phyloP scores from a whole-genome alignment of 1,140 invertebrate genomes.

The Acyrthosiphon pisum region DNA sequence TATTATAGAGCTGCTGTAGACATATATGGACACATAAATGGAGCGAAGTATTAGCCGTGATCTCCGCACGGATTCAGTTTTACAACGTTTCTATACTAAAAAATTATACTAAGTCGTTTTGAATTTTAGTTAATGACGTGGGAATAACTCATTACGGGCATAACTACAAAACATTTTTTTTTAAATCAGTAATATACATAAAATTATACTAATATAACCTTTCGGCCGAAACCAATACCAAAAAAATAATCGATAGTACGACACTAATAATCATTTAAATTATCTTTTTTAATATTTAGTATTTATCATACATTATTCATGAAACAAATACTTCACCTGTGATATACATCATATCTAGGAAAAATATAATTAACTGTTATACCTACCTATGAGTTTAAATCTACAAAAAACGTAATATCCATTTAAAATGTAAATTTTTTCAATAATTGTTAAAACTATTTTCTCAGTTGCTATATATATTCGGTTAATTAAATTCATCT shows the following conservation, averaged over 20 bases:
- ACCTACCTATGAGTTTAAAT: background rate
- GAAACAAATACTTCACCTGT: background rate
- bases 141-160: background rate
- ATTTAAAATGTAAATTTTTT: constrained; percentile 33
- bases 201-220: background rate
- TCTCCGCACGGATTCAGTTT: background rate
- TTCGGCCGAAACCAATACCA: background rate
- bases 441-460: background rate
- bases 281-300: background rate
- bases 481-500: background rate
- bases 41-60: background rate
- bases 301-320: background rate
- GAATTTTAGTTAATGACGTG: background rate
- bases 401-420: background rate
- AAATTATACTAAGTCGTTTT: background rate
- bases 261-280: constrained; percentile 5
- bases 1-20: background rate
- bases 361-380: constrained; percentile 27
- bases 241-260: background rate
- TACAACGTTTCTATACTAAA: background rate
- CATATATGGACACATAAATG: background rate
- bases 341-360: background rate
- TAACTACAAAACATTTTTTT: background rate
- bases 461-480: background rate
- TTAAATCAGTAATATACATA: background rate